Evolutionary conservation across 2,113 vertebrate species (phyloP).

Genomic region (Channa argus): DNA sequence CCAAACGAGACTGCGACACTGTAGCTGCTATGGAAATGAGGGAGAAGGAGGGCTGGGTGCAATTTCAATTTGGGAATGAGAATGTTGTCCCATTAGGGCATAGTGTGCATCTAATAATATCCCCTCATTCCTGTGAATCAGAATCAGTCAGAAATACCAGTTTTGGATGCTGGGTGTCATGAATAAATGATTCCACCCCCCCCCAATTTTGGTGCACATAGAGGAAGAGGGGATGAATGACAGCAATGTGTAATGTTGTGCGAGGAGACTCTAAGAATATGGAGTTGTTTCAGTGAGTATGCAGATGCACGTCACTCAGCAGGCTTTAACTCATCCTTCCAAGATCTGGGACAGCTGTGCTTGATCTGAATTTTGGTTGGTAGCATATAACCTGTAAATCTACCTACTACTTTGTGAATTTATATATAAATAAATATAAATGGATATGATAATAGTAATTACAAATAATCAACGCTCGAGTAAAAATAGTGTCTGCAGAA

Average conservation of each 20-base stretch:
- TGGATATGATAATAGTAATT: too few relatives aligned
- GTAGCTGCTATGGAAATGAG: conserved; percentile 44
- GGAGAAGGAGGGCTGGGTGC: conserved; percentile 16
- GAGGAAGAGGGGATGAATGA: conserved; percentile 67
- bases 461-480: background rate
- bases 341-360: conserved; percentile 40
- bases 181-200: conserved; percentile 79
- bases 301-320: conserved; percentile 61
- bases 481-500: conserved; percentile 21
- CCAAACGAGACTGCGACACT: conserved; percentile 16
- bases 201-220: conserved; percentile 54
- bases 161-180: conserved; percentile 73
- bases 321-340: conserved; percentile 38
- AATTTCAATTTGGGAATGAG: conserved; percentile 49
- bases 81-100: conserved; percentile 62
- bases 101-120: conserved; percentile 75
- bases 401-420: too few relatives aligned
- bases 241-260: conserved; percentile 54
- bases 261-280: conserved; percentile 39
- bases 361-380: conserved; percentile 14
- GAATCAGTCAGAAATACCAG: conserved; percentile 59
- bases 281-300: conserved; percentile 57
- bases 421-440: too few relatives aligned
- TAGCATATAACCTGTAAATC: background rate
- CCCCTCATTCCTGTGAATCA: conserved; percentile 60